phyloP scores from a whole-genome alignment of 2,797 vertebrate genomes.

The Dallia pectoralis region DNA sequence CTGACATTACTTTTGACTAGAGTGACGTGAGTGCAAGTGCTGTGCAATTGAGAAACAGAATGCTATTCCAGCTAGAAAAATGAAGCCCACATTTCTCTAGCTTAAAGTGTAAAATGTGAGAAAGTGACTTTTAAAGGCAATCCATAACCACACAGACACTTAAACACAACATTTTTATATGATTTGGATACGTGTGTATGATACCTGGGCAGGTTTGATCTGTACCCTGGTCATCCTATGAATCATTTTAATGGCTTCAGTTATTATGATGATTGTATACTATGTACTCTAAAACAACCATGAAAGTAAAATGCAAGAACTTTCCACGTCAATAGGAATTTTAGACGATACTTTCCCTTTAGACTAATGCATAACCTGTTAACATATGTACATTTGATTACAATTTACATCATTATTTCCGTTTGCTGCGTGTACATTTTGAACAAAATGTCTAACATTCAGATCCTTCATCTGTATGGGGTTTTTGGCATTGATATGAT shows the following conservation, averaged over 20 bases:
- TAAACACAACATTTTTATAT: neutral
- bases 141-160: neutral
- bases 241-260: neutral
- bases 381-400: too few species aligned
- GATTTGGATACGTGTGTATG: neutral
- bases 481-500: neutral
- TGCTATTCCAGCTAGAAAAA: constrained; percentile 9
- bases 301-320: neutral
- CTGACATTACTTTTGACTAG: constrained; percentile 20
- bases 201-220: neutral
- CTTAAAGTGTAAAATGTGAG: constrained; percentile 6
- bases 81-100: constrained; percentile 13
- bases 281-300: neutral
- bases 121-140: neutral
- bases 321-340: too few species aligned
- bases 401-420: too few species aligned
- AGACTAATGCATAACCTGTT: too few species aligned
- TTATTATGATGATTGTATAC: neutral
- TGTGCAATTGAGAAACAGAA: constrained; percentile 29
- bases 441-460: neutral
- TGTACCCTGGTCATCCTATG: neutral
- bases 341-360: too few species aligned
- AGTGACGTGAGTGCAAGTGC: constrained; percentile 2
- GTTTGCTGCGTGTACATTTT: too few species aligned
- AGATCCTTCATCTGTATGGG: neutral